Base-by-base conservation (phyloP, 2,888 invertebrate genomes). In the Coenonympha glycerion region DNA sequence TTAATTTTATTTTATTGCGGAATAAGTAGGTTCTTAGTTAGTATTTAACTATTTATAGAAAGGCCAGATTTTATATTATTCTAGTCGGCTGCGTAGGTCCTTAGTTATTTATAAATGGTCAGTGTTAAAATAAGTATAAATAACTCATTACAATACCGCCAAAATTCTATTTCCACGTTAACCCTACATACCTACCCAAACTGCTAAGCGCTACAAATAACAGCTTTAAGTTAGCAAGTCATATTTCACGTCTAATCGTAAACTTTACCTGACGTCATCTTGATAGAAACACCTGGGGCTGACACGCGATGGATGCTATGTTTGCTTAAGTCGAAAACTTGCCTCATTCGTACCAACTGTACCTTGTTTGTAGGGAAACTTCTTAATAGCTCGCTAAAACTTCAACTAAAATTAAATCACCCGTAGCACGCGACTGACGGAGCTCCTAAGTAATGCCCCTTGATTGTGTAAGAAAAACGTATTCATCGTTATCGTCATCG, bases 361-460 rank as follows among this genome's bases (percentile, higher is more conserved):
- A n/a, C n/a, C 33, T 41, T 34, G 51, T 39, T 36, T 13, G 49
- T 47, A 52, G 47, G 39, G 22, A 52, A 49, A 48, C 42, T 47
- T 49, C 46, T 34, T 47, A 56, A 53, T 48, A 42, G 49, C 44
- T 47, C 41, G 44, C 50, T 54, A 49, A 24, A 52, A 57, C 50
- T 58, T 52, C 30, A 26, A 37, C 49, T 47, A 37, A 52, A 37
- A 50, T 52, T 51, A 49, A 49, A 54, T 48, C 31, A 40, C 42
- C 22, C 11, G n/a, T 22, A 42, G 42, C 58, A 54, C 58, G 58
- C 55, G 42, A 53, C 15, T 11, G 6, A 8, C 21, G 6, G 34
- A 48, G 33, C 31, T 18, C 21, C 34, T 28, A 22, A 26, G 24
- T 21, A 41, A 45, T 11, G 19, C 34, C 33, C 15, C n/a, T n/a